Conservation (phyloP, 2,113 vertebrate species). For the Edolisoma coerulescens region DNA sequence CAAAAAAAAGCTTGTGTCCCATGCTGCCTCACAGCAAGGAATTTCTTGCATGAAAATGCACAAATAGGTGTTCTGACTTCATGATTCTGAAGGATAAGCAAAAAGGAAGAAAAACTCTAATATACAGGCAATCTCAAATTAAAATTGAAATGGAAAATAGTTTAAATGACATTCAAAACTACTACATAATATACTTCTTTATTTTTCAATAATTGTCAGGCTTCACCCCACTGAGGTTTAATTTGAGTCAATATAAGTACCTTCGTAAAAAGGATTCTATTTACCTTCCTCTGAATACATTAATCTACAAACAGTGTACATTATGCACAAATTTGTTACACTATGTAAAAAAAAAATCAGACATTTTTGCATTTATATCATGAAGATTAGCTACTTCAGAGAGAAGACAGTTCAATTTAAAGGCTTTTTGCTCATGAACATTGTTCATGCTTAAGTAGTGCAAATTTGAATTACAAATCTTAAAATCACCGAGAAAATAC, state of each 20-base stretch:
- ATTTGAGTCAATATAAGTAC: not conserved
- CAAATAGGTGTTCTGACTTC: not conserved
- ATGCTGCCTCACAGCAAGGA: not conserved
- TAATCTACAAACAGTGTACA: not conserved
- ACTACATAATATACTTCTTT: not conserved
- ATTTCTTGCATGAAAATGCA: not conserved
- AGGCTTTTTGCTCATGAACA: not conserved
- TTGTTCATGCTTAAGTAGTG: not conserved
- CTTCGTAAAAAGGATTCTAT: not conserved
- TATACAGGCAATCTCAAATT: not conserved
- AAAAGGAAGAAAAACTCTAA: not conserved
- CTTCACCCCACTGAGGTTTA: not conserved
- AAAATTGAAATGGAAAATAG: not conserved
- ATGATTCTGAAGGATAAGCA: not conserved
- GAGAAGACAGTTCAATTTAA: not conserved
- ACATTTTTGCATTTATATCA: not conserved
- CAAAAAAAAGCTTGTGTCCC: not conserved
- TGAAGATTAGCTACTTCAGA: not conserved
- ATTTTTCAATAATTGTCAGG: not conserved
- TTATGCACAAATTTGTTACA: not conserved
- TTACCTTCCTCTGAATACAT: not conserved
- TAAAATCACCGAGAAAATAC: not conserved
- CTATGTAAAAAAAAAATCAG: not conserved
- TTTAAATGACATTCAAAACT: not conserved
- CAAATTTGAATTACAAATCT: conserved; percentile 20